Percentiles rank a stretch among this genome's conserved stretches.
These are phyloP conservation scores for Branchellion lobata DNA, from an alignment of 2,888 invertebrate species.

Conservation along the genomic window DNA sequence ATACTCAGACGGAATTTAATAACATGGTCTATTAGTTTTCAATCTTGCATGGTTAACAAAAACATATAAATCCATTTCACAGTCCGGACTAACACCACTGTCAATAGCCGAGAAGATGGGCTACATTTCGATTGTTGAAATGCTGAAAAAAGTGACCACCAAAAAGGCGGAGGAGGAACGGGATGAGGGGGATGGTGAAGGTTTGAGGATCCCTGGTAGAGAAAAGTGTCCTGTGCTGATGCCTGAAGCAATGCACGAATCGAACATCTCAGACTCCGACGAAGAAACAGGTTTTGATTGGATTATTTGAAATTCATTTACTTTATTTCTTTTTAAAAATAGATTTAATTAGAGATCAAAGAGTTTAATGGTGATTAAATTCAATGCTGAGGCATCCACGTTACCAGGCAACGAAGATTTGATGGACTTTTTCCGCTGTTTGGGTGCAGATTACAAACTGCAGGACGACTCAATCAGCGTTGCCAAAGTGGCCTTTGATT, in stretches of 20 bases:
- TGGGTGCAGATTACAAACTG: constrained; percentile 47
- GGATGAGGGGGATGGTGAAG: neutral
- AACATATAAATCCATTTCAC: no score
- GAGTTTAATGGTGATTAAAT: neutral
- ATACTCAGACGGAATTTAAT: no score
- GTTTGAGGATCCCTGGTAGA: constrained; percentile 75
- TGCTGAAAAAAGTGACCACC: constrained; percentile 90
- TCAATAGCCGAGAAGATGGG: constrained; percentile 95
- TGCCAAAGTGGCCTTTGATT: constrained; percentile 48
- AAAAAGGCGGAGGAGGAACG: constrained; percentile 68
- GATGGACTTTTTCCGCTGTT: constrained; percentile 46
- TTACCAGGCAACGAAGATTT: constrained; percentile 42
- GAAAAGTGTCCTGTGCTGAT: constrained; percentile 97
- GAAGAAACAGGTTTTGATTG: constrained; percentile 87
- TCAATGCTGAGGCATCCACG: neutral
- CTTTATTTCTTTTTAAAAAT: neutral
- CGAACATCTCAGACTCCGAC: constrained; percentile 97
- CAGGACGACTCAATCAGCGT: constrained; percentile 50
- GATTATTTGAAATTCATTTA: neutral
- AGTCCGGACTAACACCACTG: constrained; percentile 95
- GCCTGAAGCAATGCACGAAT: constrained; percentile 98
- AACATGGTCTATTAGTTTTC: no score
- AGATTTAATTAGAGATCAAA: neutral
- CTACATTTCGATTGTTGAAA: constrained; percentile 96
- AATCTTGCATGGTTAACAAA: no score